These are phyloP conservation scores for Micropoecilia bifurca DNA, from an alignment of 2,797 vertebrate genomes.

Conservation along the genomic window DNA sequence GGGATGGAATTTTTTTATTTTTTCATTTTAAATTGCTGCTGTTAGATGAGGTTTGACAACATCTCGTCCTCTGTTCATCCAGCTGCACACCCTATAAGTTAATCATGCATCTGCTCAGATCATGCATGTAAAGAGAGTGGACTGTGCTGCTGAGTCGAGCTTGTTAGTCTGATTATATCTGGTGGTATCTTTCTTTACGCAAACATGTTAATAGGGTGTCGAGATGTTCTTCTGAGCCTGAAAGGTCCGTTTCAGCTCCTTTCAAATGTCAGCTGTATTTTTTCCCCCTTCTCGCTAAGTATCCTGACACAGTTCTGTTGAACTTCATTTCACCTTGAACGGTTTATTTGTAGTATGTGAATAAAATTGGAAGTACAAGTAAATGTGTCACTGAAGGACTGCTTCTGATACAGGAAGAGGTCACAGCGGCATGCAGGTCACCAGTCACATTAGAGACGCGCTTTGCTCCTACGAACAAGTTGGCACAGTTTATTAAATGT, in stretches of 20 bases:
- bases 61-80: constrained; percentile 41
- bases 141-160: constrained; percentile 35
- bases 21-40: constrained; percentile 12
- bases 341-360: neutral
- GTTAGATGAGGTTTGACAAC: constrained; percentile 29
- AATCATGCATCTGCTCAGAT: constrained; percentile 60
- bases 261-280: neutral
- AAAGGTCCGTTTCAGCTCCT: neutral
- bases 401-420: neutral
- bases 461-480: neutral
- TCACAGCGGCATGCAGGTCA: neutral
- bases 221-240: neutral
- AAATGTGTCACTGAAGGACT: constrained; percentile 3
- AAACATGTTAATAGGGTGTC: constrained; percentile 8
- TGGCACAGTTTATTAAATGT: neutral
- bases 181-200: constrained; percentile 25
- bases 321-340: constrained; percentile 3
- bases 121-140: constrained; percentile 54
- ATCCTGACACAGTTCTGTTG: neutral
- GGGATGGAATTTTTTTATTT: neutral
- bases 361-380: neutral
- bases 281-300: neutral
- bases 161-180: constrained; percentile 71
- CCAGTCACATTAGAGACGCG: neutral
- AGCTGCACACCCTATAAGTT: constrained; percentile 45